Conservation (phyloP, 37 sponge, comb jelly and placozoan genomes). For the Oscarella lobularis region DNA sequence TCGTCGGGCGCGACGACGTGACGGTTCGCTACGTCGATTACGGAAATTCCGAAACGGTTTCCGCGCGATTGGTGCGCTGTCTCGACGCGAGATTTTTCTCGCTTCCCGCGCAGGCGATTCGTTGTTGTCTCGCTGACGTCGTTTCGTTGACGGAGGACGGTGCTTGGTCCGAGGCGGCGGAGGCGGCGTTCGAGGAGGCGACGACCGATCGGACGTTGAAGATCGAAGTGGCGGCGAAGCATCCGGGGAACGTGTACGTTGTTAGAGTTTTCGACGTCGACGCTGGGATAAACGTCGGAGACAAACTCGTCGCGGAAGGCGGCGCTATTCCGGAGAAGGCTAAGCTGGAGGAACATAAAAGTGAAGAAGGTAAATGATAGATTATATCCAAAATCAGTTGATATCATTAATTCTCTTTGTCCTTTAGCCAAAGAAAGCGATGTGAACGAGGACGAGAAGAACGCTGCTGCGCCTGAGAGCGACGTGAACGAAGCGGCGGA, state of each 20-base stretch:
- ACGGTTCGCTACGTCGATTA: conserved; percentile 54
- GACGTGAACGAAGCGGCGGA: no score
- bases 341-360: no score
- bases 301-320: no score
- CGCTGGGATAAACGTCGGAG: no score
- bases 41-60: conserved; percentile 45
- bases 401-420: no score
- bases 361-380: no score
- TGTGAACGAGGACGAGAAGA: no score
- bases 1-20: background rate
- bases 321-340: no score
- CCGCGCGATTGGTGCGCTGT: background rate
- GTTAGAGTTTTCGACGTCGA: no score
- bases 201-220: background rate
- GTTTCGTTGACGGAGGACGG: background rate
- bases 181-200: background rate
- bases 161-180: background rate
- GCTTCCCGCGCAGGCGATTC: background rate
- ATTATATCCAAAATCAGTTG: no score
- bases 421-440: no score
- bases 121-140: background rate
- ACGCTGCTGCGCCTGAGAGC: no score
- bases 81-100: background rate
- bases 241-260: background rate
- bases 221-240: background rate